phyloP scores from a whole-genome alignment of 1,140 invertebrate genomes.

The Papilio glaucus region DNA sequence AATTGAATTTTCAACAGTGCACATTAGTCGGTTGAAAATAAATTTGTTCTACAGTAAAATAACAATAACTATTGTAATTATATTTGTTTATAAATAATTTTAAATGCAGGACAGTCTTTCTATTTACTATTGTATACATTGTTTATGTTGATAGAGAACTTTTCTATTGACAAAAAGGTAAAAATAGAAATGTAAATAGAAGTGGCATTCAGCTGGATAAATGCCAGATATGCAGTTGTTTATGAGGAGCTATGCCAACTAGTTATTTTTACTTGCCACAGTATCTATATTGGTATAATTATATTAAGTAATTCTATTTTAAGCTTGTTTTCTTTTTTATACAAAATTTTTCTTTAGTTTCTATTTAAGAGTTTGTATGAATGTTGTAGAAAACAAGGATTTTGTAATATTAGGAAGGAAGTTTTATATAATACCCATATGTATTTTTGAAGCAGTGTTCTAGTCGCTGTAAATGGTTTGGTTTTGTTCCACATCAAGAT shows the following conservation, averaged over 20 bases:
- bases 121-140: not conserved
- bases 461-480: no score
- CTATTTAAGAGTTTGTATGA: not conserved
- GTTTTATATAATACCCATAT: no score
- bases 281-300: conserved; percentile 7
- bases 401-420: no score
- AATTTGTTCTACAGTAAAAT: not conserved
- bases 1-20: no score
- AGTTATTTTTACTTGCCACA: conserved; percentile 1
- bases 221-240: conserved; percentile 6
- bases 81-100: not conserved
- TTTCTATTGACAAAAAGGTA: not conserved
- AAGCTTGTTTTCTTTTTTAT: not conserved
- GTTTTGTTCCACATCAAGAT: no score
- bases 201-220: not conserved
- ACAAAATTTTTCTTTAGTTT: no score
- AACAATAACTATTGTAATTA: not conserved
- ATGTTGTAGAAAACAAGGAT: no score
- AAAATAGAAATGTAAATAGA: conserved; percentile 13
- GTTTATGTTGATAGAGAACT: not conserved
- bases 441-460: no score
- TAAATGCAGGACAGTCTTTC: not conserved
- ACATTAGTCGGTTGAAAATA: no score
- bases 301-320: not conserved
- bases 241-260: conserved; percentile 2